Percentiles rank a stretch among this genome's conserved stretches.
phyloP scores from a whole-genome alignment of 2,888 invertebrate genomes.

The Atrina japonica region DNA sequence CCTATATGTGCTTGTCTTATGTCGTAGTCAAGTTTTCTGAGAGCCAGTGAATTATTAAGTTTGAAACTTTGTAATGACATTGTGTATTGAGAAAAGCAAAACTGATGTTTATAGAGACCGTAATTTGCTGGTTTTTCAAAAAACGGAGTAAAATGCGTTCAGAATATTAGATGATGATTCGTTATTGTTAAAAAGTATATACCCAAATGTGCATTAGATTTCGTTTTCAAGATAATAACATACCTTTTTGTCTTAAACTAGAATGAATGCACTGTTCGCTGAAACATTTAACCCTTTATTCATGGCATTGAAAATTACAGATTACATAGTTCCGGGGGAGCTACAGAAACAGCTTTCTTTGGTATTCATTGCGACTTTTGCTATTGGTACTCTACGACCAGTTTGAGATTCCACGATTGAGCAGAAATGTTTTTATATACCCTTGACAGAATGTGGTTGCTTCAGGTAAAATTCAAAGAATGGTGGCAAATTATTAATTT shows the following conservation, averaged over 20 bases:
- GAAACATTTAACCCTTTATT: neutral
- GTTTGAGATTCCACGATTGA: too few species aligned
- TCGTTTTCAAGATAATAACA: neutral
- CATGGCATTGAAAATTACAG: constrained; percentile 18
- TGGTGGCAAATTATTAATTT: too few species aligned
- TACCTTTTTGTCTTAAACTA: constrained; percentile 21
- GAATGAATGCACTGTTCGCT: constrained; percentile 17
- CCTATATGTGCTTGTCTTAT: constrained; percentile 6
- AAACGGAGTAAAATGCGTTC: constrained; percentile 19
- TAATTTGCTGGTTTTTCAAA: constrained; percentile 9
- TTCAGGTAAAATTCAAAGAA: too few species aligned
- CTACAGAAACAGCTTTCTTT: constrained; percentile 7
- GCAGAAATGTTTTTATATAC: too few species aligned
- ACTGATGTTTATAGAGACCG: constrained; percentile 21
- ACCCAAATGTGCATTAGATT: neutral
- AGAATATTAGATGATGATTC: neutral
- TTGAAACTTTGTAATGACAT: neutral
- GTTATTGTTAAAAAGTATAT: constrained; percentile 4
- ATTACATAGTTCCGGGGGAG: constrained; percentile 25
- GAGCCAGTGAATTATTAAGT: constrained; percentile 10
- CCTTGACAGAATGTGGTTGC: too few species aligned
- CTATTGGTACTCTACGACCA: constrained; percentile 15
- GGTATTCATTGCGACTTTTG: constrained; percentile 14
- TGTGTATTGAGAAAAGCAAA: constrained; percentile 10
- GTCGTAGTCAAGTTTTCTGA: constrained; percentile 14